Conservation (phyloP, 1,140 invertebrate species). For the Leptonema lineaticorne region DNA sequence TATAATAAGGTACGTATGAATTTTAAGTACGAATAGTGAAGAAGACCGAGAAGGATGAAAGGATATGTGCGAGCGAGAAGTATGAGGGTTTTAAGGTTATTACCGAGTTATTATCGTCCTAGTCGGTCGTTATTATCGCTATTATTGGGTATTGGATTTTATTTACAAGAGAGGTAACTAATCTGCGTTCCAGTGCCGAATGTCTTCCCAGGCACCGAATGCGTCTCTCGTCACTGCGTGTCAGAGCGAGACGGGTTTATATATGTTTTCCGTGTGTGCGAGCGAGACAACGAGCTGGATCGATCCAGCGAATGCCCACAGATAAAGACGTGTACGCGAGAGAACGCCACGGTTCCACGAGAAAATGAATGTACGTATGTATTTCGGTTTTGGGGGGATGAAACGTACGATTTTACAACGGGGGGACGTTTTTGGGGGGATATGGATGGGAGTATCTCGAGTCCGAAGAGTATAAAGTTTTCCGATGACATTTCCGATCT, state of each 20-base stretch:
- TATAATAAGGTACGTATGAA: no score
- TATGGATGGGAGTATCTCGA: no score
- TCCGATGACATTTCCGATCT: no score
- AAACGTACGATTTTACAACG: neutral
- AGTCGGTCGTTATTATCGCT: neutral
- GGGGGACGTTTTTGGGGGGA: no score
- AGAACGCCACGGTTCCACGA: neutral
- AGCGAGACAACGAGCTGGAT: conserved; percentile 12
- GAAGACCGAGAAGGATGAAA: no score
- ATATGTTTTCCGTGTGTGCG: neutral
- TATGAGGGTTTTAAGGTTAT: no score
- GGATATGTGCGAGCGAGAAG: no score
- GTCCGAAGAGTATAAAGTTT: no score
- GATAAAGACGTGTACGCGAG: conserved; percentile 18
- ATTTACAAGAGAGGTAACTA: conserved; percentile 19
- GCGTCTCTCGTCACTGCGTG: neutral
- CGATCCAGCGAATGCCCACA: conserved; percentile 22
- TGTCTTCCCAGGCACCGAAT: conserved; percentile 25
- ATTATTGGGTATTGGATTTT: conserved; percentile 10
- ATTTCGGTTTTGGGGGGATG: neutral
- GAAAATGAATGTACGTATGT: neutral
- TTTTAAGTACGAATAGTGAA: no score
- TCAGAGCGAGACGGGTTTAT: neutral
- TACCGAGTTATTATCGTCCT: conserved; percentile 7
- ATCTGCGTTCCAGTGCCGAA: conserved; percentile 20